phyloP scores from a whole-genome alignment of 1,140 invertebrate species.

The Drosophila malerkotliana region DNA sequence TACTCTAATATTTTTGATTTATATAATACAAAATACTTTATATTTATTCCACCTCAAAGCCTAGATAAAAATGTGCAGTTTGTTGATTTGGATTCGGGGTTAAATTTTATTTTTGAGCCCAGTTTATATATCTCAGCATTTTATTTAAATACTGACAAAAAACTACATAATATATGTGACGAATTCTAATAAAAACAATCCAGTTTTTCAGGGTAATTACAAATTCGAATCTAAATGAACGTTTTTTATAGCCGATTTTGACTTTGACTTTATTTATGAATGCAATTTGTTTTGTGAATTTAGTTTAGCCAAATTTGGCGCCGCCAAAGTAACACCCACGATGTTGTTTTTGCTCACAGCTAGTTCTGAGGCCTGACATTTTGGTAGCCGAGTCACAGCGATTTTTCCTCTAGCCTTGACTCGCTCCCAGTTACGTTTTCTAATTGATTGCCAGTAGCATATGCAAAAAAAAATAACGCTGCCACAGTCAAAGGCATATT shows the following conservation, averaged over 20 bases:
- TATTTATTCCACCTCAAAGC: slow-evolving; percentile 8
- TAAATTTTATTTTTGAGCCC: neutral
- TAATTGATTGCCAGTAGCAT: slow-evolving; percentile 44
- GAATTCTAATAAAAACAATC: neutral
- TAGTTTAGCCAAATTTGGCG: slow-evolving; percentile 71
- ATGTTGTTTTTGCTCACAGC: slow-evolving; percentile 18
- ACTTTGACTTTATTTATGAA: slow-evolving; percentile 73
- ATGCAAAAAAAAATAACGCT: slow-evolving; percentile 27
- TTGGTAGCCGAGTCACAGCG: slow-evolving; percentile 26
- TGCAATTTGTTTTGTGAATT: slow-evolving; percentile 78
- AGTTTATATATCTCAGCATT: neutral
- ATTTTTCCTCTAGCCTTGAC: slow-evolving; percentile 42
- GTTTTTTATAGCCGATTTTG: slow-evolving; percentile 8
- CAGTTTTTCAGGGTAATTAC: too few species aligned
- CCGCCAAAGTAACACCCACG: slow-evolving; percentile 71
- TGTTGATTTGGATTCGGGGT: neutral
- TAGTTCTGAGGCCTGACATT: slow-evolving; percentile 47
- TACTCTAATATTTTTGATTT: neutral
- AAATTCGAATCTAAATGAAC: slow-evolving; percentile 8
- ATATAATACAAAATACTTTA: too few species aligned
- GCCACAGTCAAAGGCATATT: slow-evolving; percentile 61
- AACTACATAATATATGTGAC: neutral
- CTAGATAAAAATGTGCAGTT: slow-evolving; percentile 39
- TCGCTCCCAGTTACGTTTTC: slow-evolving; percentile 36
- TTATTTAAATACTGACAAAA: neutral